Conservation (phyloP, 2,888 invertebrate species). For the Schizotus pectinicornis region DNA sequence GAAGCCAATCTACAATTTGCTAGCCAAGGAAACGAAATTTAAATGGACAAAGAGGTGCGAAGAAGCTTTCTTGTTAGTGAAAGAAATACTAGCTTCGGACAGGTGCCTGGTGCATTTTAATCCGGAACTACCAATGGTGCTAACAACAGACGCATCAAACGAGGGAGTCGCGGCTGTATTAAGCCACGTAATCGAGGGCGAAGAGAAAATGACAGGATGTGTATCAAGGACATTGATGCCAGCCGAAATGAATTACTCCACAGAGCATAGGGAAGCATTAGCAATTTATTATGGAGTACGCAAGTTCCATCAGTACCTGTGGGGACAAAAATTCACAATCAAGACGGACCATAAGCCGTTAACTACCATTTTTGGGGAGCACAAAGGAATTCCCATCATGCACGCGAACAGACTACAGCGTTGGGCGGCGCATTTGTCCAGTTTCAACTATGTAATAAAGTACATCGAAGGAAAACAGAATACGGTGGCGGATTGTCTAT, state of each 20-base stretch:
- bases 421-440: no score
- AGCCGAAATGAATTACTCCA: slow-evolving; percentile 17
- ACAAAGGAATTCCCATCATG: background rate
- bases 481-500: no score
- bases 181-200: slow-evolving; percentile 5
- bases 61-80: slow-evolving; percentile 20
- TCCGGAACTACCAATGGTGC: slow-evolving; percentile 10
- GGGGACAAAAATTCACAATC: slow-evolving; percentile 12
- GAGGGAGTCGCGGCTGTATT: slow-evolving; percentile 25
- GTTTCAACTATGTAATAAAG: no score
- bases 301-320: slow-evolving; percentile 18
- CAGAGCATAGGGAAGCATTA: slow-evolving; percentile 18
- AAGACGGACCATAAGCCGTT: slow-evolving; percentile 25
- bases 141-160: slow-evolving; percentile 23
- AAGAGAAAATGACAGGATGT: slow-evolving; percentile 4
- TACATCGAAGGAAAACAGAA: no score
- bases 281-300: slow-evolving; percentile 15
- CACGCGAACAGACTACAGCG: no score
- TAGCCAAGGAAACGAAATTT: slow-evolving; percentile 17
- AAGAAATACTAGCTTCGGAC: slow-evolving; percentile 11
- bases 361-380: slow-evolving; percentile 14
- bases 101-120: slow-evolving; percentile 16
- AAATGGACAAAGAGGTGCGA: slow-evolving; percentile 22
- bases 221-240: slow-evolving; percentile 14
- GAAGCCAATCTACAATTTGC: slow-evolving; percentile 23